Conservation (phyloP, 2,888 invertebrate genomes). For the Baccha elongata region DNA sequence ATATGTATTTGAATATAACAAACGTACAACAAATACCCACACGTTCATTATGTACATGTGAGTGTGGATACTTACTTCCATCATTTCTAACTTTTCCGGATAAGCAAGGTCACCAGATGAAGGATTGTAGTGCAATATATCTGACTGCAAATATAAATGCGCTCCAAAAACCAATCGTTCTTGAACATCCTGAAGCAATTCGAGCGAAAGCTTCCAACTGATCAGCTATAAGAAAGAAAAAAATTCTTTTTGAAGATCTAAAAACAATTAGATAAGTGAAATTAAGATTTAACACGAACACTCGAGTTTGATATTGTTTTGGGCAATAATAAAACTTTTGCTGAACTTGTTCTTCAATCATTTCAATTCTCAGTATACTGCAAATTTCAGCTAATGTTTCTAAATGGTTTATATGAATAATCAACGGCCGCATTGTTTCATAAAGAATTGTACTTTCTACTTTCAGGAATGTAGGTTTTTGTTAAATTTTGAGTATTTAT, state of each 20-base stretch:
- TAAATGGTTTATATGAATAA: conserved; percentile 98
- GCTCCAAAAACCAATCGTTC: conserved; percentile 98
- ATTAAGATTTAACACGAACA: too few species aligned
- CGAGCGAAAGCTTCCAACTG: conserved; percentile 90
- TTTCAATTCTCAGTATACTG: conserved; percentile 94
- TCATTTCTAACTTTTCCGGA: conserved; percentile 98
- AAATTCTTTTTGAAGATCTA: neutral
- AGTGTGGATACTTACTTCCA: conserved; percentile 88
- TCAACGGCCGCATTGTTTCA: conserved; percentile 94
- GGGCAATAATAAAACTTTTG: conserved; percentile 83
- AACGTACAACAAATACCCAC: too few species aligned
- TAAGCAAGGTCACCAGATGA: conserved; percentile 98
- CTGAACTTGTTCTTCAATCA: conserved; percentile 94
- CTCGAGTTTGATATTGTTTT: too few species aligned
- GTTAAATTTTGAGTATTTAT: too few species aligned
- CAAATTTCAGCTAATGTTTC: conserved; percentile 99
- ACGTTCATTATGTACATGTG: too few species aligned
- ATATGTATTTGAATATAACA: too few species aligned
- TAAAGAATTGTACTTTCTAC: conserved; percentile 94
- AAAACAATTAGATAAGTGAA: neutral
- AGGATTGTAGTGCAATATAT: conserved; percentile 93
- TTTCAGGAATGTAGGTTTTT: conserved; percentile 92
- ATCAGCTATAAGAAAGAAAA: conserved; percentile 83
- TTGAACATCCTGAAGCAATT: conserved; percentile 95
- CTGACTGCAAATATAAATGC: conserved; percentile 95